A percentile compares a stretch with the other conserved stretches of the same genome.
phyloP scores from a whole-genome alignment of 2,113 vertebrate species.

The Psammodynastes pulverulentus region DNA sequence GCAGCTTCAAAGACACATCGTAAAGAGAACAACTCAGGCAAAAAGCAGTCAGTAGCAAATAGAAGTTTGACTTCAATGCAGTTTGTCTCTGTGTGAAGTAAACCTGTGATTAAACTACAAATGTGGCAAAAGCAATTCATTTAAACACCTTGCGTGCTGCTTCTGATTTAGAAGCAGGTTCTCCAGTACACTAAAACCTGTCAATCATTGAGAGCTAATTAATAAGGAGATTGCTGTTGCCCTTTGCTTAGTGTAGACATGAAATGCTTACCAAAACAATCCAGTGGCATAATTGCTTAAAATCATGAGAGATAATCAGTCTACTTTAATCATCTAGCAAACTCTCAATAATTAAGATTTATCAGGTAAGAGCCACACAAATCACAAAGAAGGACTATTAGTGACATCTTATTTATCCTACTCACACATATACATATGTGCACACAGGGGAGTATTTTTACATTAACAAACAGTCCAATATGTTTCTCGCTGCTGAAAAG shows the following conservation, averaged over 20 bases:
- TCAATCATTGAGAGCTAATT: not conserved
- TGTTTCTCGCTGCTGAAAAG: not conserved
- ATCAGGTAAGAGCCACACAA: conserved; percentile 26
- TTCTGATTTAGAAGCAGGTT: not conserved
- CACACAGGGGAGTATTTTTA: not conserved
- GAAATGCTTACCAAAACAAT: conserved; percentile 33
- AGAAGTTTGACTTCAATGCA: not conserved
- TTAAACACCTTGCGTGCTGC: not conserved
- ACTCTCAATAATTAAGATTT: conserved; percentile 1
- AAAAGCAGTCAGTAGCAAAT: not conserved
- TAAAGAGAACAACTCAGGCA: not conserved
- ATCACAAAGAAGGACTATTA: not conserved
- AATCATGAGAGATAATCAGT: conserved; percentile 43
- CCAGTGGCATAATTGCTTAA: conserved; percentile 23
- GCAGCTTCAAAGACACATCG: not conserved
- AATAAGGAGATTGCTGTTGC: not conserved
- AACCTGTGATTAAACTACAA: not conserved
- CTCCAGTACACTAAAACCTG: accelerated
- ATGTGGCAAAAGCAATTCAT: not conserved
- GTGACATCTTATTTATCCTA: not conserved
- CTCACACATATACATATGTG: not conserved
- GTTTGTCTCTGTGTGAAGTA: accelerated
- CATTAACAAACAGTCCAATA: not conserved
- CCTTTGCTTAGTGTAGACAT: not conserved
- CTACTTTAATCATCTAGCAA: not conserved